phyloP scores from a whole-genome alignment of 2,113 vertebrate genomes.

The Andinoacara biseriatus region DNA sequence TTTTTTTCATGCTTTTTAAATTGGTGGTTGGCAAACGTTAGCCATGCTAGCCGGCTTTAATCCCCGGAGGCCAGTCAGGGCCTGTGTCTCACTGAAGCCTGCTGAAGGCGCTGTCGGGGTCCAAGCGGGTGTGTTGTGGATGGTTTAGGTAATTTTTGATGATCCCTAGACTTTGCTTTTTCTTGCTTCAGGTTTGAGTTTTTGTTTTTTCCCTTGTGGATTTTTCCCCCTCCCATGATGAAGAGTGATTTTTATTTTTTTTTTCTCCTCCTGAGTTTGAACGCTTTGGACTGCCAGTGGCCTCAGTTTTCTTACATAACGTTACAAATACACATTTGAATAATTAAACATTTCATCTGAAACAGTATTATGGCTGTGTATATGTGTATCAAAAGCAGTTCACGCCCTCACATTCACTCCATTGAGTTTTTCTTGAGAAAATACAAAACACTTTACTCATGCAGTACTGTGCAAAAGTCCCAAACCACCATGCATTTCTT shows the following conservation, averaged over 20 bases:
- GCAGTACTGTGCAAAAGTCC: background rate
- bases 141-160: conserved; percentile 57
- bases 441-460: background rate
- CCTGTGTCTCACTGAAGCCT: conserved; percentile 50
- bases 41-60: conserved; percentile 55
- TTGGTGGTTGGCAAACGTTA: conserved; percentile 56
- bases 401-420: conserved; percentile 3
- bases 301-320: conserved; percentile 38
- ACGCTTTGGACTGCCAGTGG: conserved; percentile 25
- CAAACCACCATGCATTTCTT: background rate
- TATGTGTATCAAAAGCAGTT: conserved; percentile 39
- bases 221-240: background rate
- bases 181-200: background rate
- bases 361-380: conserved; percentile 58
- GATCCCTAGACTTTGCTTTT: conserved; percentile 36
- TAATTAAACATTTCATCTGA: conserved; percentile 68
- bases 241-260: background rate
- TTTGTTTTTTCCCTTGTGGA: conserved; percentile 11
- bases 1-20: conserved; percentile 44
- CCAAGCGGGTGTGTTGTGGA: conserved; percentile 47
- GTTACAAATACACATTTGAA: conserved; percentile 30
- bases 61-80: conserved; percentile 39
- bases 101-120: conserved; percentile 58
- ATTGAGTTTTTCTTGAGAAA: background rate
- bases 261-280: conserved; percentile 35